These are phyloP conservation scores for Poeciliopsis presidionis DNA, from an alignment of 2,797 vertebrate genomes.

Conservation along the genomic window DNA sequence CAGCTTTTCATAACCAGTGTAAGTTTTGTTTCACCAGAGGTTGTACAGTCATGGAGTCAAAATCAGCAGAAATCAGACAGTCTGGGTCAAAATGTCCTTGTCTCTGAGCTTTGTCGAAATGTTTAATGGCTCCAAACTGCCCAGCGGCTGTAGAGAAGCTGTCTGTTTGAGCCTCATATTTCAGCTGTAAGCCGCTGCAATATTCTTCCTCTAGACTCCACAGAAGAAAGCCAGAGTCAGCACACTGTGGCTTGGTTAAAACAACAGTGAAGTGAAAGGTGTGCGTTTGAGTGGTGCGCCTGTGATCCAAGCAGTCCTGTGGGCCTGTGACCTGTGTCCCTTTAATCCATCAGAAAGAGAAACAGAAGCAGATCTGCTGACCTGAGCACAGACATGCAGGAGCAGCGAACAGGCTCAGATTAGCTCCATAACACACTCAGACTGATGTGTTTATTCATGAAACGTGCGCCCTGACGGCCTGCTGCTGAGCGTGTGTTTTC, in stretches of 20 bases:
- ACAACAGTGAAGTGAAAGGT: conserved; percentile 57
- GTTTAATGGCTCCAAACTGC: background rate
- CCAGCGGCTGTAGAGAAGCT: background rate
- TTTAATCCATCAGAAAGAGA: conserved; percentile 61
- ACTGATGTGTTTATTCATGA: conserved; percentile 60
- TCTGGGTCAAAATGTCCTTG: background rate
- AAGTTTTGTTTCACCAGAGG: background rate
- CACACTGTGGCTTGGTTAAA: conserved; percentile 47
- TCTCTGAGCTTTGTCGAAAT: background rate
- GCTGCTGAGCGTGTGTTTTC: conserved; percentile 21
- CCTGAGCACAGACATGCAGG: conserved; percentile 46
- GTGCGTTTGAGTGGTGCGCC: conserved; percentile 31
- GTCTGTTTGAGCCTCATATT: background rate
- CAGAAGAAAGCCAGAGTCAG: conserved; percentile 5
- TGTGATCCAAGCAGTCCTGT: conserved; percentile 40
- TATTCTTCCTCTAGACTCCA: background rate
- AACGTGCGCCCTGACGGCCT: conserved; percentile 11
- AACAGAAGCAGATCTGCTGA: conserved; percentile 65
- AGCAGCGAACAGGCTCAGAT: conserved; percentile 59
- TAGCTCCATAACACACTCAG: conserved; percentile 43
- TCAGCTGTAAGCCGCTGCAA: background rate
- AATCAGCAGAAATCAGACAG: background rate
- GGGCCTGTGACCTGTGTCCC: conserved; percentile 34
- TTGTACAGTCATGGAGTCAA: background rate
- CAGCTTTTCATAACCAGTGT: background rate